Percentiles rank a stretch among this genome's conserved stretches.
These are phyloP conservation scores for Stegophylla sp. DNA, from an alignment of 2,888 invertebrate genomes.

Conservation along the genomic window DNA sequence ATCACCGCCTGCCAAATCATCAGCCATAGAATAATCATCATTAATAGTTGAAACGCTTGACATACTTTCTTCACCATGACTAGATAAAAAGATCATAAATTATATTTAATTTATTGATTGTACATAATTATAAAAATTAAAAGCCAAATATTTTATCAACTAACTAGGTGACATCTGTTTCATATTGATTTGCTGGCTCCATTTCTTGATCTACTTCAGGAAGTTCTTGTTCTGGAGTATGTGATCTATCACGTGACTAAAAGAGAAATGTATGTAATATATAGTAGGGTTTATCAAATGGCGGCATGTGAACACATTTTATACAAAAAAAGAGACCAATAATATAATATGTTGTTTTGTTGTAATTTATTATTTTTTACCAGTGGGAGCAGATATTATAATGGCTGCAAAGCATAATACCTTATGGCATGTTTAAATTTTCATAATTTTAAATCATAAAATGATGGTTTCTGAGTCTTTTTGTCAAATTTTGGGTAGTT, in stretches of 20 bases:
- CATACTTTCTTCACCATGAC: constrained; percentile 13
- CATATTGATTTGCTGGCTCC: neutral
- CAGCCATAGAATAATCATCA: constrained; percentile 25
- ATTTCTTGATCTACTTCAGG: constrained; percentile 25
- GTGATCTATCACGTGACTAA: constrained; percentile 2
- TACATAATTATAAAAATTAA: neutral
- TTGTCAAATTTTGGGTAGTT: too few relatives aligned
- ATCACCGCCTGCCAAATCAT: constrained; percentile 19
- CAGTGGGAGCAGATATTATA: too few relatives aligned
- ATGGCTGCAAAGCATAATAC: too few relatives aligned
- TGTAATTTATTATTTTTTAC: too few relatives aligned
- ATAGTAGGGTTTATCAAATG: too few relatives aligned
- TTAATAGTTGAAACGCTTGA: constrained; percentile 9
- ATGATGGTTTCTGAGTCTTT: too few relatives aligned
- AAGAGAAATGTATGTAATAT: constrained; percentile 13
- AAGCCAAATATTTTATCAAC: neutral
- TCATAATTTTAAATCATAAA: too few relatives aligned
- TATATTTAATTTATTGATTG: too few relatives aligned
- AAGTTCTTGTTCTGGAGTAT: constrained; percentile 53
- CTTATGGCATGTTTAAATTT: too few relatives aligned
- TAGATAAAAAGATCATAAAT: constrained; percentile 13
- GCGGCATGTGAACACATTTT: too few relatives aligned
- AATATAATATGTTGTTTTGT: too few relatives aligned
- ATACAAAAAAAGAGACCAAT: too few relatives aligned
- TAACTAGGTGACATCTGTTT: constrained; percentile 15